Evolutionary conservation across 2,113 vertebrate genomes (phyloP).

Genomic region (Scolopax mira): DNA sequence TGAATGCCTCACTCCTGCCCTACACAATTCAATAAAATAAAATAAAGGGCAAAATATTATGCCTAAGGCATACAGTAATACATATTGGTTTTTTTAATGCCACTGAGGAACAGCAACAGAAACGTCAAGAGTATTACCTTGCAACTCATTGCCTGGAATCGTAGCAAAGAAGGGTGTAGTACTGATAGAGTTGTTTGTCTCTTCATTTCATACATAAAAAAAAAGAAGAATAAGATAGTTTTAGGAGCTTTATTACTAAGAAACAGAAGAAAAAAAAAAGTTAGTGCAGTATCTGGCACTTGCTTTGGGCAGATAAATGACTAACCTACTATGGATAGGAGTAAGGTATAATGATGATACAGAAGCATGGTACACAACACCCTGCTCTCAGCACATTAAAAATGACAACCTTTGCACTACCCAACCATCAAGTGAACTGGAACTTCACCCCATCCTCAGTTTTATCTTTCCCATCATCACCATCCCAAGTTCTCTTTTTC

Average conservation of each 20-base stretch:
- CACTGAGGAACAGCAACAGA: neutral
- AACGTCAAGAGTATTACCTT: neutral
- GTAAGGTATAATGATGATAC: neutral
- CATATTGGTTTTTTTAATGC: accelerated
- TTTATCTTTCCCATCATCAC: neutral
- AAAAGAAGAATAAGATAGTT: neutral
- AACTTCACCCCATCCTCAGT: neutral
- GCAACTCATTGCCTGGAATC: accelerated
- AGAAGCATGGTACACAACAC: neutral
- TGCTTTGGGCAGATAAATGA: neutral
- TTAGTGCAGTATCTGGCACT: neutral
- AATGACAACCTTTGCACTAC: neutral
- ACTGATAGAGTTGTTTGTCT: neutral
- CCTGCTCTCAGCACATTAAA: neutral
- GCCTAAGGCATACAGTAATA: neutral
- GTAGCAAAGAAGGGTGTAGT: neutral
- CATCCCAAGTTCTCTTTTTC: neutral
- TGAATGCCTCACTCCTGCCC: neutral
- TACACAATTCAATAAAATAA: neutral
- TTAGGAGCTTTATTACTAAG: neutral
- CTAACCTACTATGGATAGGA: neutral
- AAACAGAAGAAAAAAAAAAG: neutral
- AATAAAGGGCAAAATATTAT: neutral
- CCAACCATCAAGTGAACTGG: neutral
- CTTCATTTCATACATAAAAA: neutral